Conservation (phyloP, 1,140 invertebrate species). For the Copidosoma floridanum region DNA sequence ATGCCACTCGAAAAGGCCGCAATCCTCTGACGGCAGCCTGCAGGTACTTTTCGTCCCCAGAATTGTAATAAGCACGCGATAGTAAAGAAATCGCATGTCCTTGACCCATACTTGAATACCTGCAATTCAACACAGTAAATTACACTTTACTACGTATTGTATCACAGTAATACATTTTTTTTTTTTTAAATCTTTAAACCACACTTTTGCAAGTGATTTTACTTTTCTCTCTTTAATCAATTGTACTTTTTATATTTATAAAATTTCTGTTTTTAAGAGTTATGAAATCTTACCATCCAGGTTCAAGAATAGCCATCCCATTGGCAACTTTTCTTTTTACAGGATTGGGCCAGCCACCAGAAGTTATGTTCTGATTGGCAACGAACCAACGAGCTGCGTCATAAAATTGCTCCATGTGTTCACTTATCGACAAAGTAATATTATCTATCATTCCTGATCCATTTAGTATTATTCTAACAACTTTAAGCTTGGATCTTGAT, state of each 20-base stretch:
- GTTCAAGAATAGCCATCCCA: constrained; percentile 74
- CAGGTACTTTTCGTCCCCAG: constrained; percentile 75
- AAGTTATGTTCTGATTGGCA: constrained; percentile 73
- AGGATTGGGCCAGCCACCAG: constrained; percentile 87
- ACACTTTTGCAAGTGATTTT: no score
- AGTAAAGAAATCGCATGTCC: constrained; percentile 94
- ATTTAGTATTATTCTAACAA: constrained; percentile 65
- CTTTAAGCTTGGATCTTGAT: constrained; percentile 75
- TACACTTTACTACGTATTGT: no score
- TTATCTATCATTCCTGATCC: constrained; percentile 81
- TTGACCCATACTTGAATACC: constrained; percentile 96
- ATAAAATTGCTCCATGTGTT: constrained; percentile 87
- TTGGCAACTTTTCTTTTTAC: constrained; percentile 75
- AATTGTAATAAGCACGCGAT: constrained; percentile 82
- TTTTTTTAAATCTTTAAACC: not conserved
- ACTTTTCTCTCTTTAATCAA: not conserved
- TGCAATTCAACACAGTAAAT: no score
- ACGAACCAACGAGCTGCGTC: constrained; percentile 93
- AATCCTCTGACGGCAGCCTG: constrained; percentile 78
- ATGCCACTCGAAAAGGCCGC: constrained; percentile 74
- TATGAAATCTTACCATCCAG: constrained; percentile 71
- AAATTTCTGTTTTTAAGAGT: no score
- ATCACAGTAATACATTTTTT: no score
- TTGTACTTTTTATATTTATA: no score
- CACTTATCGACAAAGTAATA: constrained; percentile 76